A percentile compares a stretch with the other conserved stretches of the same genome.
Evolutionary conservation across 2,113 vertebrate genomes (phyloP).

Genomic region (Leptocoma aspasia): DNA sequence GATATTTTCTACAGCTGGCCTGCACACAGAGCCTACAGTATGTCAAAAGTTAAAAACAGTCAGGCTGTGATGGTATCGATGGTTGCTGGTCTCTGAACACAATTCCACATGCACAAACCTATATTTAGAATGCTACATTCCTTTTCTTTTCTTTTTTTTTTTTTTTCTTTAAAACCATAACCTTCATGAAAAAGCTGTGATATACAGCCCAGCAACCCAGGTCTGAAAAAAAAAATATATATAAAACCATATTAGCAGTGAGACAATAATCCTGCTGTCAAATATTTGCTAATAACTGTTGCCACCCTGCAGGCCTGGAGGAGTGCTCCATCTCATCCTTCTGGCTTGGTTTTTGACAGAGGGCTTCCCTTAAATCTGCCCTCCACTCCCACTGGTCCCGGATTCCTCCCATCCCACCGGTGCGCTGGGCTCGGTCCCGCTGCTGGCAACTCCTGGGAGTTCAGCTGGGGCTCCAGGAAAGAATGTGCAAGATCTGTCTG

Average conservation of each 20-base stretch:
- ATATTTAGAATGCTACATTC: conserved; percentile 36
- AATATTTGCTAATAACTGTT: conserved; percentile 39
- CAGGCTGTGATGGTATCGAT: background rate
- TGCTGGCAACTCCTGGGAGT: background rate
- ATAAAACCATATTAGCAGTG: background rate
- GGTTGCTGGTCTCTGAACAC: background rate
- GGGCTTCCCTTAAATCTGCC: conserved; percentile 1
- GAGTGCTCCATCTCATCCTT: conserved; percentile 12
- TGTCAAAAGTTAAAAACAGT: background rate
- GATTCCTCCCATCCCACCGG: background rate
- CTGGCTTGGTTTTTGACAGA: conserved; percentile 21
- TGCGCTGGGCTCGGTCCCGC: background rate
- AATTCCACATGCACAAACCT: background rate
- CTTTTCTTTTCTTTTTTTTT: background rate
- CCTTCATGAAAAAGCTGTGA: conserved; percentile 14
- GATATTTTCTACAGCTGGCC: background rate
- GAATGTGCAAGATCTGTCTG: background rate
- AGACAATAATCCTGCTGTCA: conserved; percentile 62
- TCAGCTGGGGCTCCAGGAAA: background rate
- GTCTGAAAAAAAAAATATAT: conserved; percentile 1
- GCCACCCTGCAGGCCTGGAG: background rate
- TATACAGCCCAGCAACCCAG: conserved; percentile 32
- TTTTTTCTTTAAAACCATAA: background rate
- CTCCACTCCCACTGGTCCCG: background rate
- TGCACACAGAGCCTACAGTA: background rate